Evolutionary conservation across 2,113 vertebrate genomes (phyloP).

Genomic region (Atrichornis clamosus): DNA sequence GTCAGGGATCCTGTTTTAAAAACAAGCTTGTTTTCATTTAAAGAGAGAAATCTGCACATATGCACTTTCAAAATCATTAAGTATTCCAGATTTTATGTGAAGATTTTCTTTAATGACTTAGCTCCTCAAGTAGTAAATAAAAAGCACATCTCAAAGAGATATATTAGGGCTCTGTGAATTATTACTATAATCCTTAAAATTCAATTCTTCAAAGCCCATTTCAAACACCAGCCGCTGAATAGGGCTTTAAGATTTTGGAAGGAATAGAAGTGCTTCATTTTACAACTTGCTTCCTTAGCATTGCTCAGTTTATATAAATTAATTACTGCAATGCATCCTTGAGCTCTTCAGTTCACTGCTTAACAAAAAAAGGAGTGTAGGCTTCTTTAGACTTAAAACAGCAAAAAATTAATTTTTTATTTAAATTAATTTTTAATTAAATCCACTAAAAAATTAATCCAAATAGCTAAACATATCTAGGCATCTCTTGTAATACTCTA

Average conservation of each 20-base stretch:
- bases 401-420: background rate
- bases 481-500: background rate
- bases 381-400: background rate
- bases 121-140: background rate
- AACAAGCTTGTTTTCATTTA: background rate
- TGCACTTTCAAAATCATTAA: background rate
- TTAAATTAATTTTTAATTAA: background rate
- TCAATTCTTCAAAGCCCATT: background rate
- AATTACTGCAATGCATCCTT: background rate
- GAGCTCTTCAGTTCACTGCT: background rate
- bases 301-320: background rate
- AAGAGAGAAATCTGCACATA: background rate
- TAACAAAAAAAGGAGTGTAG: background rate
- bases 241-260: background rate
- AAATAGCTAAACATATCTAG: background rate
- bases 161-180: background rate
- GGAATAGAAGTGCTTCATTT: background rate
- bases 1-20: background rate
- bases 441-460: background rate
- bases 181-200: background rate
- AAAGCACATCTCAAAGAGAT: background rate
- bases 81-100: background rate
- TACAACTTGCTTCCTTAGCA: background rate
- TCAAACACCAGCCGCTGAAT: background rate
- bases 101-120: background rate